These are phyloP conservation scores for Galerucella calmariensis DNA, from an alignment of 2,888 invertebrate genomes.

Conservation along the genomic window DNA sequence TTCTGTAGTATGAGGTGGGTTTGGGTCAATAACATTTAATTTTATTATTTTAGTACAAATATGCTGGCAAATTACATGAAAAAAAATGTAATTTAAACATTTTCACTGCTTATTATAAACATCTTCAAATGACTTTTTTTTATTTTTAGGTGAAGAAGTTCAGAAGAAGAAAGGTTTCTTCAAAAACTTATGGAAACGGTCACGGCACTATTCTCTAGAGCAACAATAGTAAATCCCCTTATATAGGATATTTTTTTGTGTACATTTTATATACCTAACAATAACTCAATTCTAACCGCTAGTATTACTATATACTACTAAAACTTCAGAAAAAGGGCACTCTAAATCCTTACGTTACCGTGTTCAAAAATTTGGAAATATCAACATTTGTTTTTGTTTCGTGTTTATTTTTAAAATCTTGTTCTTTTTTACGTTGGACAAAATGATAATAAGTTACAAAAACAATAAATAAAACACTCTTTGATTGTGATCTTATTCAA, in stretches of 20 bases:
- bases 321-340: conserved; percentile 46
- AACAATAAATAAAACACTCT: too few relatives aligned
- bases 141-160: conserved; percentile 73
- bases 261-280: conserved; percentile 56
- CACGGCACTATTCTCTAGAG: conserved; percentile 87
- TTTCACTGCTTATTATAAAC: too few relatives aligned
- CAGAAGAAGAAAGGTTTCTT: conserved; percentile 90
- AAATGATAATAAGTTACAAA: too few relatives aligned
- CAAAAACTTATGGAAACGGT: conserved; percentile 89
- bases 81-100: neutral
- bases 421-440: too few relatives aligned
- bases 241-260: conserved; percentile 54
- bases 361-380: conserved; percentile 5
- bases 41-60: too few relatives aligned
- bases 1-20: too few relatives aligned
- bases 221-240: conserved; percentile 73
- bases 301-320: conserved; percentile 55
- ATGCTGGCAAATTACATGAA: too few relatives aligned
- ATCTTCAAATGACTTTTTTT: conserved; percentile 10
- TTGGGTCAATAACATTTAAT: too few relatives aligned
- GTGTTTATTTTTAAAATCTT: too few relatives aligned
- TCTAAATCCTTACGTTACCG: conserved; percentile 44
- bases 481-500: too few relatives aligned
- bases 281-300: conserved; percentile 54
- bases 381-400: neutral